Base-by-base conservation (phyloP, 1,140 invertebrate genomes). In the Vanessa tameamea region DNA sequence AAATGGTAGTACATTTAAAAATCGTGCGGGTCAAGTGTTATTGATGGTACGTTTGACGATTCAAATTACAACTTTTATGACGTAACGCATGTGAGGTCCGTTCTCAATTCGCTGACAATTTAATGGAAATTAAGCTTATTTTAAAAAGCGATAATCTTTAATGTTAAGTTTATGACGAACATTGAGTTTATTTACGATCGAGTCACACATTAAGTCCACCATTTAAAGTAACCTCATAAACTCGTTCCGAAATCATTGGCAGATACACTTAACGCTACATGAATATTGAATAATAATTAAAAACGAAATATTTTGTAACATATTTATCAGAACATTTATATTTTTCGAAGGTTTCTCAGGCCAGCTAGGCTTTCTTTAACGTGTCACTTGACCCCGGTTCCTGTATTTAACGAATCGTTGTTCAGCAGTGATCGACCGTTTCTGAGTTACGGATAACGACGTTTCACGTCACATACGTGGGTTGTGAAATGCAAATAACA, bases 111-210 rank as follows among this genome's bases (percentile, higher is more conserved):
- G 57, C 57, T 61, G 57, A 61, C 57, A 15, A 13, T 61, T 61
- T 26, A 31, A 37, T 61, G 7, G 14, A 12, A 26, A 2, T 61
- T 37, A 37, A 37, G 14, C 31, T 16, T 31, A 37, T 12, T 61
- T 61, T 37, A 61, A 31, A 61, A 61, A 31, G 11, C 57, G 14
- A 37, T 61, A 61, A 37, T 61, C 23, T 61, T 61, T 15, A 31
- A 61, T 9, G 57, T 61, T 37, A 43, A 61, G 14, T 37, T 37
- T n/a, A 61, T 37, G 57, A 61, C 13, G 12, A 14, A 15, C 57
- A 61, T 61, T 61, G 13, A 15, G 26, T 14, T 61, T 61, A 61
- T 61, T 61, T 61, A 61, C 57, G 57, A 61, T 12, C 15, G 13
- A 61, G 26, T 37, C 15, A 15, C n/a, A 61, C n/a, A 23, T 51